Percentiles rank a stretch among this genome's conserved stretches.
Conservation (phyloP, 2,797 vertebrate genomes). For the Melopsittacus undulatus region DNA sequence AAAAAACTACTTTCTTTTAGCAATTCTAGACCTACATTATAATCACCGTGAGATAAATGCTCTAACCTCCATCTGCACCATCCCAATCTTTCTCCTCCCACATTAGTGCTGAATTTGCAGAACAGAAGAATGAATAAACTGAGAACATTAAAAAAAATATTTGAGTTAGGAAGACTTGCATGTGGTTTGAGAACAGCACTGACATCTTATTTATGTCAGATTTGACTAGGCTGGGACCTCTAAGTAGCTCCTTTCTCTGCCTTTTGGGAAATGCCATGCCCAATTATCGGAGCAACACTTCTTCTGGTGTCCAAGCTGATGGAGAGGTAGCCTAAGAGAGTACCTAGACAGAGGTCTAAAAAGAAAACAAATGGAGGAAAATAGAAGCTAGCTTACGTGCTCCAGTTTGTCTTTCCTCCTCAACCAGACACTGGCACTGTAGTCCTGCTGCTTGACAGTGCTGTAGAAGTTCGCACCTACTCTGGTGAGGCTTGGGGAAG, state of each 20-base stretch:
- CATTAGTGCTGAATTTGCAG: slow-evolving; percentile 34
- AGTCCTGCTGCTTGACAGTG: slow-evolving; percentile 91
- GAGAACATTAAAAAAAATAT: not conserved
- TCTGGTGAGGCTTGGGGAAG: slow-evolving; percentile 73
- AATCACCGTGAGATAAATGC: not conserved
- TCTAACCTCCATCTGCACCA: slow-evolving; percentile 53
- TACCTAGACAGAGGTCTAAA: not conserved
- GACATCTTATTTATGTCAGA: not conserved
- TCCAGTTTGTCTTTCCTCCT: slow-evolving; percentile 91
- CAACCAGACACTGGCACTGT: slow-evolving; percentile 92
- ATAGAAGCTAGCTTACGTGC: slow-evolving; percentile 83
- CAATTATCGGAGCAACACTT: not conserved
- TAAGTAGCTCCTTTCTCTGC: not conserved
- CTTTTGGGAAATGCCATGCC: not conserved
- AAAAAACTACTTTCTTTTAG: not conserved
- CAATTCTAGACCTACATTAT: not conserved
- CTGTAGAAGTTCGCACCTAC: slow-evolving; percentile 83
- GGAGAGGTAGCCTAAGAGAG: not conserved
- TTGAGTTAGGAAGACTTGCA: not conserved
- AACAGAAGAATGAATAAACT: not conserved
- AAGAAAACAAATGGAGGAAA: not conserved
- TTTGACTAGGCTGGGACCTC: not conserved
- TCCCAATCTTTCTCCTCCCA: slow-evolving; percentile 46
- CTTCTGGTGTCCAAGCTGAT: not conserved
- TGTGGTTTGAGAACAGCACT: not conserved